Evolutionary conservation across 1,140 invertebrate species (phyloP).

Genomic region (Reticulitermes speratus): DNA sequence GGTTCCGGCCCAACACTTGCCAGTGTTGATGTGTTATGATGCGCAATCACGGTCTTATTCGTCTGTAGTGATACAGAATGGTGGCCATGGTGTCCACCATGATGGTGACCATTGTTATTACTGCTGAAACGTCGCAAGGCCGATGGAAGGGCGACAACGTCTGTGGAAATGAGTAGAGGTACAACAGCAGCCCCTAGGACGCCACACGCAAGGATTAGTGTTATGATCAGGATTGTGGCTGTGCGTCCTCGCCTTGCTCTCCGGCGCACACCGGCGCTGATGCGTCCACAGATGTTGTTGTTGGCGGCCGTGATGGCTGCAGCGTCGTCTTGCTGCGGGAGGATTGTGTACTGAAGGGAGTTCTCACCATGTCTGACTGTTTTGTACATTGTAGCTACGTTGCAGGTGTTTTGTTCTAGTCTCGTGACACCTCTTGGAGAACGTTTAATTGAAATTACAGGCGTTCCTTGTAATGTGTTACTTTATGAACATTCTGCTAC

Average conservation of each 20-base stretch:
- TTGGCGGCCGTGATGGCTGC: slow-evolving; percentile 46
- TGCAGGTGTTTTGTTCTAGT: no score
- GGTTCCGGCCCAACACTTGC: slow-evolving; percentile 36
- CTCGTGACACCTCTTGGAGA: no score
- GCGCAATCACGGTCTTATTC: slow-evolving; percentile 50
- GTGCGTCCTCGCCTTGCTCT: not conserved
- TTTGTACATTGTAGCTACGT: slow-evolving; percentile 60
- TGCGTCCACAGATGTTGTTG: not conserved
- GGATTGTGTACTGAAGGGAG: slow-evolving; percentile 69
- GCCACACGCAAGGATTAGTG: slow-evolving; percentile 26
- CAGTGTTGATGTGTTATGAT: slow-evolving; percentile 37
- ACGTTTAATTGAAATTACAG: no score
- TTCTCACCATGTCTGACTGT: slow-evolving; percentile 71
- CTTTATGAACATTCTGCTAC: no score
- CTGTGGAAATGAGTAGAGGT: slow-evolving; percentile 18
- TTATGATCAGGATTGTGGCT: not conserved
- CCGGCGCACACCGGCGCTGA: not conserved
- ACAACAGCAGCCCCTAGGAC: slow-evolving; percentile 24
- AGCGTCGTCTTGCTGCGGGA: slow-evolving; percentile 67
- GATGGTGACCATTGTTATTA: not conserved
- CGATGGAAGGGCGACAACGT: not conserved
- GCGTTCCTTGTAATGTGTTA: no score
- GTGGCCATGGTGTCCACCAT: slow-evolving; percentile 41
- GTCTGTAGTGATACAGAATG: slow-evolving; percentile 38
- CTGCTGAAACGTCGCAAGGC: not conserved